Conservation (phyloP, 2,113 vertebrate species). For the Tachycineta bicolor region DNA sequence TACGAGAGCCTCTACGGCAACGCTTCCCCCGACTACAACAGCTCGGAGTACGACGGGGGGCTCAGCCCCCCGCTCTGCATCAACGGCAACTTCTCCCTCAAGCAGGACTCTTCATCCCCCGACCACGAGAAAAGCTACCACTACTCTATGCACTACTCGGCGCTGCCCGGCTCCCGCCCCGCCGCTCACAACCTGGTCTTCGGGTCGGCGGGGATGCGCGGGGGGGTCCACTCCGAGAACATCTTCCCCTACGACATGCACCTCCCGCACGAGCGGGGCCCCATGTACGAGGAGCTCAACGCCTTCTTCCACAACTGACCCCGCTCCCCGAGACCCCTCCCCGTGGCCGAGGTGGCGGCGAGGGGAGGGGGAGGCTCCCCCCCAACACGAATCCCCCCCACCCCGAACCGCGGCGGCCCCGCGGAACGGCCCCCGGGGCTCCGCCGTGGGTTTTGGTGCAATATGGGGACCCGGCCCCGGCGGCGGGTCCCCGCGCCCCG, state of each 20-base stretch:
- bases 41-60: slow-evolving; percentile 91
- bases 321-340: background rate
- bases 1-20: slow-evolving; percentile 91
- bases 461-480: slow-evolving; percentile 31
- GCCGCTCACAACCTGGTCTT: slow-evolving; percentile 87
- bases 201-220: slow-evolving; percentile 85
- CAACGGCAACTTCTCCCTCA: slow-evolving; percentile 92
- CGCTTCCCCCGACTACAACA: slow-evolving; percentile 92
- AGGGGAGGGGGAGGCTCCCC: background rate
- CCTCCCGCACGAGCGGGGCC: slow-evolving; percentile 89
- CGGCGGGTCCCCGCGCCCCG: slow-evolving; percentile 21
- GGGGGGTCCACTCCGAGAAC: slow-evolving; percentile 91
- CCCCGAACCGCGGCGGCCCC: background rate
- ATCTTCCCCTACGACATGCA: slow-evolving; percentile 95
- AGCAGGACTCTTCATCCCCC: slow-evolving; percentile 90
- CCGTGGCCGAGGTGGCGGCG: background rate
- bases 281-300: slow-evolving; percentile 92
- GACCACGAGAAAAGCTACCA: slow-evolving; percentile 92
- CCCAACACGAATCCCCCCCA: background rate
- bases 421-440: background rate
- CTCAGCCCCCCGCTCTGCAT: slow-evolving; percentile 90
- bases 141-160: slow-evolving; percentile 97
- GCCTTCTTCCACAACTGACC: slow-evolving; percentile 93
- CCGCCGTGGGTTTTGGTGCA: slow-evolving; percentile 46
- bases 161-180: slow-evolving; percentile 85